Percentiles rank a stretch among this genome's conserved stretches.
Evolutionary conservation across 1,140 invertebrate genomes (phyloP).

Genomic region (Drosophila nannoptera): DNA sequence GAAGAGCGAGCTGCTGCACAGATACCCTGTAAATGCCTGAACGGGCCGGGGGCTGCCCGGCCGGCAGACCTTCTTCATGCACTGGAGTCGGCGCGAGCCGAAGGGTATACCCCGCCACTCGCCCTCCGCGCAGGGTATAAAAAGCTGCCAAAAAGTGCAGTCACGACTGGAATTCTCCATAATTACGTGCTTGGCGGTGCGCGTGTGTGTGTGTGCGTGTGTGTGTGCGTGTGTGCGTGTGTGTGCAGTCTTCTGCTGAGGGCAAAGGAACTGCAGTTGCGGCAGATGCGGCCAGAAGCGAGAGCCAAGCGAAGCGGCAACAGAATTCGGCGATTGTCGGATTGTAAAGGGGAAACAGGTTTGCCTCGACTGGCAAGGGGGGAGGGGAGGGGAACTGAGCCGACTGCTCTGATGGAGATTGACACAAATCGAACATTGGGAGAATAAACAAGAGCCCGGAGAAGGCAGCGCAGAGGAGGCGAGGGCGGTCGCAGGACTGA

Average conservation of each 20-base stretch:
- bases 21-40: not conserved
- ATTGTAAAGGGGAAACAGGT: conserved; percentile 26
- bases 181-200: not conserved
- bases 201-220: not conserved
- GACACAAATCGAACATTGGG: conserved; percentile 8
- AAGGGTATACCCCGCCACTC: not conserved
- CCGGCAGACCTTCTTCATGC: no score
- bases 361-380: not conserved
- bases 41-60: not conserved
- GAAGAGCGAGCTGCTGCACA: not conserved
- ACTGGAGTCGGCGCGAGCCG: no score
- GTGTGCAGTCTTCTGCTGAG: conserved; percentile 21
- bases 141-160: conserved; percentile 40
- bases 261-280: conserved; percentile 27
- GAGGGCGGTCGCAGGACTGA: no score
- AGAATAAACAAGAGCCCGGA: not conserved
- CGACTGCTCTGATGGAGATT: not conserved
- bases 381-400: not conserved
- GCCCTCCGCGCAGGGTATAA: not conserved
- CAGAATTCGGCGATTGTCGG: conserved; percentile 37
- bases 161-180: conserved; percentile 34
- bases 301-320: conserved; percentile 4
- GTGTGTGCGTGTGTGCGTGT: conserved; percentile 1
- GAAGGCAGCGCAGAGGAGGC: no score
- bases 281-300: conserved; percentile 17